Base-by-base conservation (phyloP, 1,140 invertebrate genomes). In the Battus philenor region DNA sequence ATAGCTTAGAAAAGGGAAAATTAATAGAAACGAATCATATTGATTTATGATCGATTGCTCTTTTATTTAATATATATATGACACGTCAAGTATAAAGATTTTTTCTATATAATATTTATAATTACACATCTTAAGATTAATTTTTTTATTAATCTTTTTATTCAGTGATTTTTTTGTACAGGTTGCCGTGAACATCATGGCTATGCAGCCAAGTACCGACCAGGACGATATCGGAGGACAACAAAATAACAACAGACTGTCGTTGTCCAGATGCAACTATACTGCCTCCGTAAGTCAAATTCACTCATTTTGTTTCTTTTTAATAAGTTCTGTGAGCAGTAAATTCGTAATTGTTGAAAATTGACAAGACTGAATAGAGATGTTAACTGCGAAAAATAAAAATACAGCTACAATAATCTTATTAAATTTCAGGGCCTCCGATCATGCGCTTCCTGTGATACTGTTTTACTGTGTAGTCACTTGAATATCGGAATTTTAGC, bases 181-280 rank as follows among this genome's bases (percentile, higher is more conserved):
- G 31, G 31, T 33, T 7, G 13, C 31, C 2, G n/a, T 33, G 15
- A 13, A 13, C 10, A 33, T 33, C 10, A 33, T 16, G 7, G 13
- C 13, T 8, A 33, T 16, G 2, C 31, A 7, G 7, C 13, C 31
- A n/a, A 16, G 6, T 4, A 16, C 31, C 10, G 31, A 13, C 6
- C 3, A 33, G n/a, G n/a, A n/a, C n/a, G n/a, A n/a, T n/a, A n/a
- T n/a, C 8, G 30, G 4, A 11, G 30, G 30, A 13, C 9, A 12
- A 1, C 31, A 17, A 32, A n/a, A 15, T 9, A 16, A 30, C 0
- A 30, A 30, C 13, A 2, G 30, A 16, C 6, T 33, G 8, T n/a
- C 8, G 13, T 16, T 33, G 8, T 13, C 31, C n/a, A 33, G 31
- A n/a, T 33, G 31, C 10, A 33, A 33, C 17, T 10, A 33, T 9